Evolutionary conservation across 2,797 vertebrate genomes (phyloP), one percentile per base, ranked within the genome.

Genomic region (Peromyscus eremicus): DNA sequence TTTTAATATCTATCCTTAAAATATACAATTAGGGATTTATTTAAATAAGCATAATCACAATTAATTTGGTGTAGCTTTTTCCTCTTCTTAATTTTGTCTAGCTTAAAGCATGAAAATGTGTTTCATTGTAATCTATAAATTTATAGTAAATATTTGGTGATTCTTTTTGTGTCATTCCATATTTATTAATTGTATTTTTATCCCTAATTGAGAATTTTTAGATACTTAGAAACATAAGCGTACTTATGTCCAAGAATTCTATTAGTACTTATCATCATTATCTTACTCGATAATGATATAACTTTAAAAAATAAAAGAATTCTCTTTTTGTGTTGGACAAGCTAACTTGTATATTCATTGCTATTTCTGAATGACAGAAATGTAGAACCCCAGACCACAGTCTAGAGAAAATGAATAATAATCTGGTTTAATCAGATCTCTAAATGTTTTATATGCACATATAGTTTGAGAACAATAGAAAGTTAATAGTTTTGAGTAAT

Each of bases 61-160:
- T 97, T 96, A 89, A 25, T 89, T 89, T 91, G 71, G 13, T 95
- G 86, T 89, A 92, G 70, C 43, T 94, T 97, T 97, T 95, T 96
- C 46, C 25, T 89, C 75, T 76, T 19, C 55, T 92, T 89, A 84
- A 76, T 91, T 86, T 62, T 91, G 14, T 66, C n/a, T 93, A 71
- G 71, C 29, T 93, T 95, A 96, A 43, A 95, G 17, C 32, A 37
- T 95, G 52, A 92, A 34, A 91, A 92, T 96, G n/a, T 43, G 32
- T 37, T 95, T 94, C 46, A 40, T 95, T 95, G 40, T 92, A 60
- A 23, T 93, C 92, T 92, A 76, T 81, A 94, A 73, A 96, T 91
- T 91, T 85, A 75, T 89, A 32, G 80, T 7, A 43, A 85, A 71
- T 95, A 81, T 84, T 93, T 94, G 12, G 92, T 95, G 46, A 77